A percentile compares a stretch with the other conserved stretches of the same genome.
These are phyloP conservation scores for Gari tellinella DNA, from an alignment of 2,888 invertebrate genomes.

Conservation along the genomic window DNA sequence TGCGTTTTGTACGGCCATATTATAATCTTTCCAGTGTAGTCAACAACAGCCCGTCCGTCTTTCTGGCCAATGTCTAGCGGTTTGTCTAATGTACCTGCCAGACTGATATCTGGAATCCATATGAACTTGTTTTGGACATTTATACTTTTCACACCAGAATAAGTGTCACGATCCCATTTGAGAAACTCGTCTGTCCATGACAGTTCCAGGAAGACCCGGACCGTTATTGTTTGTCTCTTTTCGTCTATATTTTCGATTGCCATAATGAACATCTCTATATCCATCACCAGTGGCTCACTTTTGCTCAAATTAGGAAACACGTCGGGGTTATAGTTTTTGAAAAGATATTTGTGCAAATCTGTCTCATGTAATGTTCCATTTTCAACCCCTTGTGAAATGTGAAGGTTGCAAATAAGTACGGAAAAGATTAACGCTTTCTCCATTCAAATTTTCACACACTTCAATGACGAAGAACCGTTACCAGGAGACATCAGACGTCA, in stretches of 20 bases:
- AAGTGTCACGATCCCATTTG: conserved; percentile 26
- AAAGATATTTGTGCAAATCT: conserved; percentile 33
- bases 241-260: conserved; percentile 57
- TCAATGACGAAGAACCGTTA: too few species aligned
- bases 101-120: conserved; percentile 54
- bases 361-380: conserved; percentile 5
- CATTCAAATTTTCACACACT: too few species aligned
- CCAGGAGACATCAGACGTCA: too few species aligned
- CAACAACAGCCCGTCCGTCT: conserved; percentile 34
- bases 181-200: conserved; percentile 58
- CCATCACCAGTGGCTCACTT: conserved; percentile 24
- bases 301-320: conserved; percentile 27
- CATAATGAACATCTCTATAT: conserved; percentile 50
- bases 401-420: too few species aligned
- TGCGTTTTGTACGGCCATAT: conserved; percentile 54
- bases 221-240: conserved; percentile 50
- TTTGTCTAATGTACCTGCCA: conserved; percentile 40
- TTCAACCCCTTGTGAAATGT: too few species aligned
- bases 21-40: conserved; percentile 40
- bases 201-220: conserved; percentile 48
- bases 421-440: too few species aligned
- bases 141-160: conserved; percentile 36
- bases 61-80: conserved; percentile 53
- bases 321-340: conserved; percentile 38
- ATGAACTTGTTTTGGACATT: conserved; percentile 50